phyloP scores from a whole-genome alignment of 92 coral and sea anemone species.

The Diadumene lineata region DNA sequence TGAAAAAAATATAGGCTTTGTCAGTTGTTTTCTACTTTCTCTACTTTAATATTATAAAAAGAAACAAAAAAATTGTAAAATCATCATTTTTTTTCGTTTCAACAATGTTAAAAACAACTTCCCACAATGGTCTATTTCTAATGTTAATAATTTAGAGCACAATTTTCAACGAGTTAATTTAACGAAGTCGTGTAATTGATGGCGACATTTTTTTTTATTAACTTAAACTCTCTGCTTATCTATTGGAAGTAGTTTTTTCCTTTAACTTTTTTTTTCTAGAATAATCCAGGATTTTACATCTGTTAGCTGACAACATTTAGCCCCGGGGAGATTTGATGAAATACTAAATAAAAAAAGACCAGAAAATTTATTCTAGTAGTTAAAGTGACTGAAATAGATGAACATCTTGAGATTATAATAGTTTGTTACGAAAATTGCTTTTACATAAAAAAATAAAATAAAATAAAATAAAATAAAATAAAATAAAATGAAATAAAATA shows the following conservation, averaged over 20 bases:
- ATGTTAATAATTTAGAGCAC: not conserved
- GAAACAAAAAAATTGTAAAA: too few species aligned
- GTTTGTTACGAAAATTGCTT: too few species aligned
- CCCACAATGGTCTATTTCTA: not conserved
- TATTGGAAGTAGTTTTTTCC: not conserved
- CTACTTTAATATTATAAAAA: too few species aligned
- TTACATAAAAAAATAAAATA: not conserved
- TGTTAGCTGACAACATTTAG: not conserved
- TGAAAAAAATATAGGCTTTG: too few species aligned
- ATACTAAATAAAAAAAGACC: too few species aligned
- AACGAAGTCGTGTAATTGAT: not conserved
- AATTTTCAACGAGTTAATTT: not conserved
- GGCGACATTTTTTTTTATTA: not conserved
- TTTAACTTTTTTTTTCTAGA: not conserved
- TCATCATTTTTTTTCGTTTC: not conserved
- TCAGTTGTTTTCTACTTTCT: too few species aligned
- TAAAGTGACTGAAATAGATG: not conserved
- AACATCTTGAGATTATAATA: too few species aligned
- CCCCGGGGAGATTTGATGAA: not conserved
- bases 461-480: conserved; percentile 1
- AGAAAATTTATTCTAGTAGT: not conserved
- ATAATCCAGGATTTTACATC: not conserved
- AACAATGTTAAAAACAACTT: not conserved
- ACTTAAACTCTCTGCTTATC: not conserved
- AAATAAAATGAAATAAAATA: conserved; percentile 7